Evolutionary conservation across 2,888 invertebrate species (phyloP).

Genomic region (Tetragonisca angustula): DNA sequence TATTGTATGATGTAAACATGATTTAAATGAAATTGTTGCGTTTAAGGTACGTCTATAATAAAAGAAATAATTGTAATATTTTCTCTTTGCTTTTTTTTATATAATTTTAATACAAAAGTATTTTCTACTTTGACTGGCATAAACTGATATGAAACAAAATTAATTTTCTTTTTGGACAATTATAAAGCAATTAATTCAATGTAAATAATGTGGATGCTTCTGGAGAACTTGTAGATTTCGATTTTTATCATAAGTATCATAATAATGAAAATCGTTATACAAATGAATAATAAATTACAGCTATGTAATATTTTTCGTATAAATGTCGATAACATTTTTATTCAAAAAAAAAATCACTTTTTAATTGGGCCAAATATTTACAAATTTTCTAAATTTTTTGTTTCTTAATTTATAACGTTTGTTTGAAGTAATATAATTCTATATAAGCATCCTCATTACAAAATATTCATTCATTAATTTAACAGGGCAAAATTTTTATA

Average conservation of each 20-base stretch:
- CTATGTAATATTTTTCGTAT: not conserved
- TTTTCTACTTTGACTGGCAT: constrained; percentile 36
- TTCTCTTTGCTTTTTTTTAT: constrained; percentile 55
- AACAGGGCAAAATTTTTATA: constrained; percentile 41
- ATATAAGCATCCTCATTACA: constrained; percentile 52
- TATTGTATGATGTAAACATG: constrained; percentile 65
- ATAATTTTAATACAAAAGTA: constrained; percentile 31
- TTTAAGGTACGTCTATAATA: constrained; percentile 72
- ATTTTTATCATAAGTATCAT: not conserved
- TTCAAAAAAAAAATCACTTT: not conserved
- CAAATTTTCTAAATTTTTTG: not conserved
- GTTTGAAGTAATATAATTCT: constrained; percentile 5
- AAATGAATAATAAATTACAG: not conserved
- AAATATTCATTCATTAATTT: constrained; percentile 37
- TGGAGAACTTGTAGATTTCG: not conserved
- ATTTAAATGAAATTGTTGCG: constrained; percentile 72
- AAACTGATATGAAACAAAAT: not conserved
- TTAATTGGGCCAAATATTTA: not conserved
- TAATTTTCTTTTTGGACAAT: constrained; percentile 6
- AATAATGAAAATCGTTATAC: not conserved
- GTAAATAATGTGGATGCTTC: constrained; percentile 64
- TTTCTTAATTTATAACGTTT: not conserved
- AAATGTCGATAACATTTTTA: not conserved
- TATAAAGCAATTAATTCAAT: constrained; percentile 38
- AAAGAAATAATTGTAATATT: constrained; percentile 66